Percentiles rank a stretch among this genome's conserved stretches.
Conservation (phyloP, 1,140 invertebrate genomes). For the Semibalanus balanoides region DNA sequence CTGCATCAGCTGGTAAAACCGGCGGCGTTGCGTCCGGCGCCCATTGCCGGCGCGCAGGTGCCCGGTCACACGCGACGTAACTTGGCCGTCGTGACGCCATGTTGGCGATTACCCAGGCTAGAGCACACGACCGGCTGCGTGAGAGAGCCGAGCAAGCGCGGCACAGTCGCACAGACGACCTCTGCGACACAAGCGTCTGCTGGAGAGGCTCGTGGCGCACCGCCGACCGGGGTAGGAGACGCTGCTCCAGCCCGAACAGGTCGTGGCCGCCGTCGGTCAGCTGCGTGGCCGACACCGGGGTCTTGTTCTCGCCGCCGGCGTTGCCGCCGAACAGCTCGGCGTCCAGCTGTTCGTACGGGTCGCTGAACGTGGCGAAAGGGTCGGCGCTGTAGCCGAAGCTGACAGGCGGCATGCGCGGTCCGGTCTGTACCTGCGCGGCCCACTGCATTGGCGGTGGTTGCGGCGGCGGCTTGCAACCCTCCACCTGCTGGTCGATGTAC, state of each 20-base stretch:
- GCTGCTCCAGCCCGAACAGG: not conserved
- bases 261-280: not conserved
- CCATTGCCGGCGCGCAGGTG: too few relatives aligned
- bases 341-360: not conserved
- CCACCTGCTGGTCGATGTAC: not conserved
- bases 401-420: not conserved
- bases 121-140: not conserved
- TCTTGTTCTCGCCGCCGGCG: not conserved
- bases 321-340: not conserved
- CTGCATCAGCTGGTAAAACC: too few relatives aligned
- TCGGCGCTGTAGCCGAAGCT: not conserved
- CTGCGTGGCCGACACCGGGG: not conserved
- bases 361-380: not conserved
- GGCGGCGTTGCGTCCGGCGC: too few relatives aligned
- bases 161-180: not conserved
- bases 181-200: not conserved
- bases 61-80: too few relatives aligned
- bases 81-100: too few relatives aligned
- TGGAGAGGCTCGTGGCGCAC: not conserved
- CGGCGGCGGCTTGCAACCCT: not conserved
- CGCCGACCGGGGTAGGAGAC: not conserved
- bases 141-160: not conserved
- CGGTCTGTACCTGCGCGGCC: not conserved
- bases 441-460: not conserved
- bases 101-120: not conserved